Percentiles rank a stretch among this genome's conserved stretches.
phyloP scores from a whole-genome alignment of 30 jellyfish, hydroid and myxozoan genomes.

The Haliclystus octoradiatus region DNA sequence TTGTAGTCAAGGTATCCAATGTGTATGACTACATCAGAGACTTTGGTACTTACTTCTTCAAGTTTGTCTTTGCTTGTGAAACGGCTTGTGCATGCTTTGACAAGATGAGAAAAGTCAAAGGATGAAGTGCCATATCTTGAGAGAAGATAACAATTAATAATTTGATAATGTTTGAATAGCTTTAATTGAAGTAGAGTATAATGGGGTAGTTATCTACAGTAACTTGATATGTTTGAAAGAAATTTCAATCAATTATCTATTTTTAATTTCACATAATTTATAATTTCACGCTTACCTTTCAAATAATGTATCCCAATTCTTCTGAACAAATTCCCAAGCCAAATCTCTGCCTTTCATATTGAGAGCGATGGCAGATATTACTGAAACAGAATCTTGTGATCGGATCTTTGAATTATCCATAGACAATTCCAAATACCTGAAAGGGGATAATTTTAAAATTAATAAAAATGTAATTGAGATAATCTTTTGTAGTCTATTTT shows the following conservation, averaged over 20 bases:
- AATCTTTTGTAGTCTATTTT: no score
- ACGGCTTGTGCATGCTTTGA: slow-evolving; percentile 44
- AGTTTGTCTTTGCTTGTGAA: slow-evolving; percentile 44
- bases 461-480: no score
- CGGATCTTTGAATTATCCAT: slow-evolving; percentile 48
- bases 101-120: slow-evolving; percentile 61
- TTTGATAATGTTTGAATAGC: slow-evolving; percentile 4
- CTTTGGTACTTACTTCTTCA: slow-evolving; percentile 52
- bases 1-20: no score
- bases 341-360: slow-evolving; percentile 40
- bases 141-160: neutral
- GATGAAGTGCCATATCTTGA: slow-evolving; percentile 80
- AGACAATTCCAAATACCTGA: slow-evolving; percentile 45
- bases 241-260: neutral
- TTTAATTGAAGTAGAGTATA: neutral
- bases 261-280: neutral
- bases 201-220: neutral
- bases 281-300: slow-evolving; percentile 34
- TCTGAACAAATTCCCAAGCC: slow-evolving; percentile 57
- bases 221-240: neutral
- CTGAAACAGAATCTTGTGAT: slow-evolving; percentile 47
- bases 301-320: slow-evolving; percentile 51
- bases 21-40: no score
- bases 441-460: no score
- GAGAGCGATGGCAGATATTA: slow-evolving; percentile 44